Conservation (phyloP, 2,113 vertebrate genomes). For the Pterophyllum scalare region DNA sequence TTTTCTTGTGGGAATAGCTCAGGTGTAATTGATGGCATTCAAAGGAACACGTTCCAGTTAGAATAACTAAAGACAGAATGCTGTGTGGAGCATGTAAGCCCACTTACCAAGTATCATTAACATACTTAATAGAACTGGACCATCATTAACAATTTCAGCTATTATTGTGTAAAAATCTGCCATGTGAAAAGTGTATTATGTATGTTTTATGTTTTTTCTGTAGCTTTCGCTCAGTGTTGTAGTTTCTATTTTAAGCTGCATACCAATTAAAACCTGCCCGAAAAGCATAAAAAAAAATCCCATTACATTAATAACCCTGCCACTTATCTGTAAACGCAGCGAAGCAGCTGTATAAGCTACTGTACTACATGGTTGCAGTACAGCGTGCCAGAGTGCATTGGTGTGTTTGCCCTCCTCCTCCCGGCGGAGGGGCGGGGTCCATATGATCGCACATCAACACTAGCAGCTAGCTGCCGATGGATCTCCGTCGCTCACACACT, state of each 20-base stretch:
- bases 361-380: not conserved
- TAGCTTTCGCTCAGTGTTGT: no score
- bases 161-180: no score
- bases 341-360: not conserved
- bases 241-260: not conserved
- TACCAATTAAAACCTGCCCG: not conserved
- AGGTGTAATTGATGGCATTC: no score
- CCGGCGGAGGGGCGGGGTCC: constrained; percentile 61
- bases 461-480: constrained; percentile 5
- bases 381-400: constrained; percentile 7
- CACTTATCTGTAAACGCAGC: not conserved
- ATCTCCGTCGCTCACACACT: not conserved
- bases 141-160: no score
- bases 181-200: no score
- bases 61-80: no score
- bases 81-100: no score
- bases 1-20: no score
- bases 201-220: no score
- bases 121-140: no score
- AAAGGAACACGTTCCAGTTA: no score
- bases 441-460: constrained; percentile 30
- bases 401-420: constrained; percentile 38
- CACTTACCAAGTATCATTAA: no score
- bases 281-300: not conserved
- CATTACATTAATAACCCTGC: not conserved